These are phyloP conservation scores for Carabus problematicus DNA, from an alignment of 2,888 invertebrate genomes.

Conservation along the genomic window DNA sequence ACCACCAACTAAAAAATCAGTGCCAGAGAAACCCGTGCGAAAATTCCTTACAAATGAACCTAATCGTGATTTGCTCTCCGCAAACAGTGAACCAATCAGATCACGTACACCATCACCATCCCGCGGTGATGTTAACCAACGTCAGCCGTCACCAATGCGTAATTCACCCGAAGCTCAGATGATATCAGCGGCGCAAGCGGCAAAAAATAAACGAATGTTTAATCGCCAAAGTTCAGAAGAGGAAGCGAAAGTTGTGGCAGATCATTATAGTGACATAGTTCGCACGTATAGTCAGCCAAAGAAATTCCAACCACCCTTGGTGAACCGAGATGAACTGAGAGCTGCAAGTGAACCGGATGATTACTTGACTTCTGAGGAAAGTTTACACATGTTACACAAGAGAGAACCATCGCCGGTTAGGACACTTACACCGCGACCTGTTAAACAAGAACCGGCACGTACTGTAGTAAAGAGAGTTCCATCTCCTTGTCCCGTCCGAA, in stretches of 20 bases:
- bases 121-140: conserved; percentile 53
- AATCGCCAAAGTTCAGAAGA: conserved; percentile 59
- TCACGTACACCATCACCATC: conserved; percentile 58
- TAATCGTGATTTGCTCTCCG: conserved; percentile 44
- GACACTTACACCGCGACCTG: conserved; percentile 45
- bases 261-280: conserved; percentile 83
- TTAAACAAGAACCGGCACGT: conserved; percentile 47
- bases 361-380: conserved; percentile 43
- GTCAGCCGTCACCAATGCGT: conserved; percentile 9
- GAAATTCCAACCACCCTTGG: conserved; percentile 61
- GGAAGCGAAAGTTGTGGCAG: conserved; percentile 74
- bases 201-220: conserved; percentile 30
- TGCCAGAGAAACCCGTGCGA: conserved; percentile 45
- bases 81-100: conserved; percentile 51
- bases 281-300: conserved; percentile 70
- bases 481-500: conserved; percentile 39
- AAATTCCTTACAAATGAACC: conserved; percentile 37
- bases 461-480: conserved; percentile 29
- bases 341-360: conserved; percentile 57
- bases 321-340: conserved; percentile 69
- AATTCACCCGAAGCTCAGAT: conserved; percentile 25
- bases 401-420: conserved; percentile 49
- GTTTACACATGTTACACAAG: conserved; percentile 37
- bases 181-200: conserved; percentile 37
- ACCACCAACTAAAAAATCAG: conserved; percentile 50